Evolutionary conservation across 2,113 vertebrate species (phyloP).

Genomic region (Neogobius melanostomus): DNA sequence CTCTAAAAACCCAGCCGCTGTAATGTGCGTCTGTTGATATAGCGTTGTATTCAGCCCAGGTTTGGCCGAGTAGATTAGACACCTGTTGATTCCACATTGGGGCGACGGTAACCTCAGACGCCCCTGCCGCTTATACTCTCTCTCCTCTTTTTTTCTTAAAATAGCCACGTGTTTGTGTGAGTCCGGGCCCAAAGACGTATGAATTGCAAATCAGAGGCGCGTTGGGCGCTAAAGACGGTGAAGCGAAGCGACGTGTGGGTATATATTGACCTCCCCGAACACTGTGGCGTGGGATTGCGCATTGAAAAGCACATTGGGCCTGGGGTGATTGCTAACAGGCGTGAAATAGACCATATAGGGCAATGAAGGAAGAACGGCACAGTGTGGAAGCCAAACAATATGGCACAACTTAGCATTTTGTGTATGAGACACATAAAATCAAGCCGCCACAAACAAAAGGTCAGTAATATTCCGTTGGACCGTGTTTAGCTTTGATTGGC

Average conservation of each 20-base stretch:
- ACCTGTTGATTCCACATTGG: constrained; percentile 24
- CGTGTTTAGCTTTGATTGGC: too few relatives aligned
- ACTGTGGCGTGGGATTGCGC: constrained; percentile 19
- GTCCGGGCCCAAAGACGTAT: constrained; percentile 9
- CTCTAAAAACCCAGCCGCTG: background rate
- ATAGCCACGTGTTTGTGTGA: constrained; percentile 3
- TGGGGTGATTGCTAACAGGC: background rate
- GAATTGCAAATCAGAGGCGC: constrained; percentile 37
- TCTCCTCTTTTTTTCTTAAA: constrained; percentile 10
- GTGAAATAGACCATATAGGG: background rate
- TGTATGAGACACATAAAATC: too few relatives aligned
- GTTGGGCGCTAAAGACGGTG: constrained; percentile 14
- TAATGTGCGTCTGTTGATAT: background rate
- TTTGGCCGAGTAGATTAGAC: constrained; percentile 5
- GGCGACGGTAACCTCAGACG: constrained; percentile 5
- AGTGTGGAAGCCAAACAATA: too few relatives aligned
- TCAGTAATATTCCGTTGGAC: too few relatives aligned
- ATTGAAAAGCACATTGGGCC: constrained; percentile 10
- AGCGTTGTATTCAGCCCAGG: background rate
- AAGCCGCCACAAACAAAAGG: too few relatives aligned
- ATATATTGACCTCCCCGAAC: constrained; percentile 1
- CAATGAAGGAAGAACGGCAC: background rate
- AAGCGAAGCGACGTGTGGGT: constrained; percentile 21
- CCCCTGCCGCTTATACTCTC: too few relatives aligned
- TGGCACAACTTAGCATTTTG: too few relatives aligned